A percentile compares a stretch with the other conserved stretches of the same genome.
Conservation (phyloP, 2,113 vertebrate species). For the Spheniscus mendiculus region DNA sequence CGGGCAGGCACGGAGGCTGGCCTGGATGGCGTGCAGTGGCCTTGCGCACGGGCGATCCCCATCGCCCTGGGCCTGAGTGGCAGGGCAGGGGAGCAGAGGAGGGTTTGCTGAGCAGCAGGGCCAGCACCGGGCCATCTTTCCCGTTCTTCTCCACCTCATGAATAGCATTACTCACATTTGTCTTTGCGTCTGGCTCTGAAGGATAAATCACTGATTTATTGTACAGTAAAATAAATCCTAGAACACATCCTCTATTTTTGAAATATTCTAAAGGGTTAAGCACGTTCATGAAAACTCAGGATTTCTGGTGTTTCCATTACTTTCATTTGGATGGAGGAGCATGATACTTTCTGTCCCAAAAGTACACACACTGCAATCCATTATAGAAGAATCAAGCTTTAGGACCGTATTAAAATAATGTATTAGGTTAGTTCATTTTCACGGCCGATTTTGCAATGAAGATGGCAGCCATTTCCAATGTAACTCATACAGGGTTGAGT, state of each 20-base stretch:
- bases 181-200: neutral
- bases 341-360: neutral
- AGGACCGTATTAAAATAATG: neutral
- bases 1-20: neutral
- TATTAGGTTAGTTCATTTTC: neutral
- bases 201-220: no score
- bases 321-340: neutral
- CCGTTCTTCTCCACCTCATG: no score
- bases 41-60: fast-evolving
- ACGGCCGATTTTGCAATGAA: neutral
- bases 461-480: neutral
- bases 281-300: fast-evolving
- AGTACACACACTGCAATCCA: fast-evolving
- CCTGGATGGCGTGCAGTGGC: fast-evolving
- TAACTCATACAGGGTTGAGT: fast-evolving
- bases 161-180: fast-evolving
- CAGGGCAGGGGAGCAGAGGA: no score
- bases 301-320: neutral
- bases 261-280: fast-evolving
- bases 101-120: neutral
- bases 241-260: fast-evolving
- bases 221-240: neutral
- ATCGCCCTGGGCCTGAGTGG: neutral
- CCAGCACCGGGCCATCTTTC: fast-evolving
- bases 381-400: neutral